Evolutionary conservation across 2,888 invertebrate species (phyloP).

Genomic region (Anoplius nigerrimus): DNA sequence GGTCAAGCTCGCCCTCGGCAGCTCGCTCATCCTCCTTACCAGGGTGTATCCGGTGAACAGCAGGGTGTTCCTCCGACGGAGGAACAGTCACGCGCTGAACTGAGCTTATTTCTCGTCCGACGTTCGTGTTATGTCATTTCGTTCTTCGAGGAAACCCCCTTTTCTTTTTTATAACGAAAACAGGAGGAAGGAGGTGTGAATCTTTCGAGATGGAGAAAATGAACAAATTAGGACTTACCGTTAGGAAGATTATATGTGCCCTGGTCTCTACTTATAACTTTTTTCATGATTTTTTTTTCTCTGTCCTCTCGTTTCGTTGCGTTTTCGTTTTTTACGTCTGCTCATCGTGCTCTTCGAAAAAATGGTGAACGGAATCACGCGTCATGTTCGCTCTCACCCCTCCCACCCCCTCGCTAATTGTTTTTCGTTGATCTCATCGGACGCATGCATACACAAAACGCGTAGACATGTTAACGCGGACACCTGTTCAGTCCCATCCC

Average conservation of each 20-base stretch:
- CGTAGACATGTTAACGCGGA: background rate
- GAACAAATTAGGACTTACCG: background rate
- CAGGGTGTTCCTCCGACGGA: constrained; percentile 78
- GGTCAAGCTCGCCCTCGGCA: constrained; percentile 87
- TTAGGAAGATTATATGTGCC: background rate
- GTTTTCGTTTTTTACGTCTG: constrained; percentile 17
- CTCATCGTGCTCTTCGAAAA: constrained; percentile 1
- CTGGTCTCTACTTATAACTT: too few species aligned
- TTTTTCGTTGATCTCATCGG: constrained; percentile 43
- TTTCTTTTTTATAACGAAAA: too few species aligned
- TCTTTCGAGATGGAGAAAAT: too few species aligned
- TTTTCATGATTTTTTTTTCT: too few species aligned
- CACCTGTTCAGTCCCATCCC: too few species aligned
- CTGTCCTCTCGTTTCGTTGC: too few species aligned
- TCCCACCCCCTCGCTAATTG: constrained; percentile 10
- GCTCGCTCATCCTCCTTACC: constrained; percentile 85
- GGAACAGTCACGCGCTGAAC: constrained; percentile 77
- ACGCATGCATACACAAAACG: background rate
- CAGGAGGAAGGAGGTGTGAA: too few species aligned
- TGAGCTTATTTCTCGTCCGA: constrained; percentile 42
- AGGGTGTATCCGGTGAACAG: constrained; percentile 79
- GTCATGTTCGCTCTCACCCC: constrained; percentile 4
- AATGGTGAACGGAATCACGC: too few species aligned
- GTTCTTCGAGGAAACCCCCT: too few species aligned
- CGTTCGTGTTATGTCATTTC: too few species aligned